Base-by-base conservation (phyloP, 2,797 vertebrate species). In the Helarctos malayanus region DNA sequence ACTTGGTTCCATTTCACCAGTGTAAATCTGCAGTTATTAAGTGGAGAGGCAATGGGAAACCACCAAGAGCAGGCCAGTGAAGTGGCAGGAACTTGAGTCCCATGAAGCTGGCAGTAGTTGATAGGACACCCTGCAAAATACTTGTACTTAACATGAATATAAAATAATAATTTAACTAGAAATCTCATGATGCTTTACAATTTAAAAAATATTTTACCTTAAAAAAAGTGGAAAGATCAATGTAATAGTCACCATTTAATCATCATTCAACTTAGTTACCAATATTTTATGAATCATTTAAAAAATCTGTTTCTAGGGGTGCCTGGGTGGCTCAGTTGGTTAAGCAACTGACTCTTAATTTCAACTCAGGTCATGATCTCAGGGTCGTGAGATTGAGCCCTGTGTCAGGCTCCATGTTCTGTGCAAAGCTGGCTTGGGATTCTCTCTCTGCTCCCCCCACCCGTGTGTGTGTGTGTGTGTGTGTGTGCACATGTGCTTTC, bases 11-110 rank as follows among this genome's bases (percentile, higher is more conserved):
- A 18, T 93, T 94, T 91, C n/a, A 25, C n/a, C 19, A 45, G 69
- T 56, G 63, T 56, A 78, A 87, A 93, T 65, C 23, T 87, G 68
- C 52, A 19, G 29, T 92, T 84, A 94, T 94, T 73, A 75, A 57
- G 75, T 90, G 41, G 7, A 95, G 45, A 59, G n/a, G 56, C 47
- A 29, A 59, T 80, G 12, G 49, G 71, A 87, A 79, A 84, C n/a
- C n/a, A 68, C 54, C 25, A 35, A 59, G 82, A 80, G 41, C 18
- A 88, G 93, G 73, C 63, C 41, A 56, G 25, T 88, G 41, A 69
- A 56, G 71, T 59, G 61, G 71, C 49, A 47, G 87, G 56, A 6
- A 23, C 85, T 54, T 45, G 29, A 65, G 61, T 61, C 23, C 29
- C 47, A 5, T 11, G 32, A 32, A 25, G 47, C 54, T 84, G 89